These are phyloP conservation scores for Platichthys flesus DNA, from an alignment of 2,113 vertebrate species.

Conservation along the genomic window DNA sequence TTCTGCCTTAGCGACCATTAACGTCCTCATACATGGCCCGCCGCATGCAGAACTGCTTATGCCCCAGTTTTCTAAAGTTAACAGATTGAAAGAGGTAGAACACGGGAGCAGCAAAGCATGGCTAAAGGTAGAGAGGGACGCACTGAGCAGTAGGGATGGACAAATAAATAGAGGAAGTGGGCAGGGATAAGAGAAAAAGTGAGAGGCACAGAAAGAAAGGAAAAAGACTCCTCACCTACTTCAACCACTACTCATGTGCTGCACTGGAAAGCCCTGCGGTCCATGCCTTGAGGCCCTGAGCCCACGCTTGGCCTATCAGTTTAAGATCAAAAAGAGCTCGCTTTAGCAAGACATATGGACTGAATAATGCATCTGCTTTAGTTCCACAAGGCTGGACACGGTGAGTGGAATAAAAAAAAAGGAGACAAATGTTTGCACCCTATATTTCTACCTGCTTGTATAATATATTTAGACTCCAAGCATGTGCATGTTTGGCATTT, in stretches of 20 bases:
- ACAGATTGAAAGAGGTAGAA: constrained; percentile 68
- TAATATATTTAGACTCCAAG: not conserved
- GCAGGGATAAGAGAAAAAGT: constrained; percentile 16
- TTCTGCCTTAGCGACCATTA: constrained; percentile 38
- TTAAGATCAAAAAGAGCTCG: constrained; percentile 79
- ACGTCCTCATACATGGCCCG: constrained; percentile 25
- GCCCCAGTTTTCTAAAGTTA: constrained; percentile 76
- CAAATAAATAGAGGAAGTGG: constrained; percentile 57
- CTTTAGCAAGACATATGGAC: constrained; percentile 80
- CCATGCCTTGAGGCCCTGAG: constrained; percentile 75
- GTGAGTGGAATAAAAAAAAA: constrained; percentile 45
- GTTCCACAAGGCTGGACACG: constrained; percentile 68
- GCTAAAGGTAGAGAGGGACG: constrained; percentile 67
- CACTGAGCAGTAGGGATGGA: constrained; percentile 56
- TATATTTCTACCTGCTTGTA: constrained; percentile 34
- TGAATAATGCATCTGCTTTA: constrained; percentile 81
- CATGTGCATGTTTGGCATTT: constrained; percentile 2
- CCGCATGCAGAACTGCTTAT: constrained; percentile 54
- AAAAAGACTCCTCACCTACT: constrained; percentile 56
- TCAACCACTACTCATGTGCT: constrained; percentile 58
- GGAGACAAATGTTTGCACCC: constrained; percentile 30
- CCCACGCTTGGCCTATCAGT: constrained; percentile 80
- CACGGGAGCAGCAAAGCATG: constrained; percentile 73
- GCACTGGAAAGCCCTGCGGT: constrained; percentile 72
- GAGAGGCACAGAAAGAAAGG: constrained; percentile 10